A percentile compares a stretch with the other conserved stretches of the same genome.
Evolutionary conservation across 2,888 invertebrate genomes (phyloP).

Genomic region (Patella caerulea): DNA sequence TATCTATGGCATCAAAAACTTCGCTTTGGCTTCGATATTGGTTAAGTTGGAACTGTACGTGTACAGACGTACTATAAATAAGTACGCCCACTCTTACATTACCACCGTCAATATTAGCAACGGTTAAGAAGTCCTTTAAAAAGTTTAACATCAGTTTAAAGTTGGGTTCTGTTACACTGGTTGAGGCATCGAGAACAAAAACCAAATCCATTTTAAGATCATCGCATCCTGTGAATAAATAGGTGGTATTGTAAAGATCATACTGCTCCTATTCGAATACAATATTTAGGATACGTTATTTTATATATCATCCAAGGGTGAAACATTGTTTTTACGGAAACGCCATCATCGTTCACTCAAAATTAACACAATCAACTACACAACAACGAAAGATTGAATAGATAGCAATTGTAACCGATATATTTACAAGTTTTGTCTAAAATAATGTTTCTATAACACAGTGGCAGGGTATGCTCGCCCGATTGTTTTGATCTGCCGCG

Average conservation of each 20-base stretch:
- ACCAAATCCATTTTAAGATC: conserved; percentile 52
- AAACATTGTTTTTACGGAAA: too few species aligned
- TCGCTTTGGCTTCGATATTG: conserved; percentile 40
- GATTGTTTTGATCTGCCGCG: too few species aligned
- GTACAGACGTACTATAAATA: conserved; percentile 54
- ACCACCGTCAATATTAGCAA: conserved; percentile 53
- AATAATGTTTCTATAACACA: too few species aligned
- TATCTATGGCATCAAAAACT: conserved; percentile 48
- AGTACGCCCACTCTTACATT: conserved; percentile 59
- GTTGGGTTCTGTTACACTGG: conserved; percentile 55
- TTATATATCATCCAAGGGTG: too few species aligned
- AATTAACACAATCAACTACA: too few species aligned
- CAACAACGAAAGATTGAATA: too few species aligned
- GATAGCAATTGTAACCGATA: too few species aligned
- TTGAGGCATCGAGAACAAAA: conserved; percentile 62
- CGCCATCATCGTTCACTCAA: too few species aligned
- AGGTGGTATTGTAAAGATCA: not conserved
- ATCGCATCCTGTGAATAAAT: conserved; percentile 40
- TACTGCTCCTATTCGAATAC: too few species aligned
- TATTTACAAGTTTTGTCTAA: too few species aligned
- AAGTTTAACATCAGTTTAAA: conserved; percentile 50
- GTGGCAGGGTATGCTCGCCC: too few species aligned
- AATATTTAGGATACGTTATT: too few species aligned
- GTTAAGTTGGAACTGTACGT: conserved; percentile 56
- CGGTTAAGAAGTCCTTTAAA: conserved; percentile 46